Percentiles rank a stretch among this genome's conserved stretches.
phyloP scores from a whole-genome alignment of 2,797 vertebrate species.

The Semaprochilodus insignis region DNA sequence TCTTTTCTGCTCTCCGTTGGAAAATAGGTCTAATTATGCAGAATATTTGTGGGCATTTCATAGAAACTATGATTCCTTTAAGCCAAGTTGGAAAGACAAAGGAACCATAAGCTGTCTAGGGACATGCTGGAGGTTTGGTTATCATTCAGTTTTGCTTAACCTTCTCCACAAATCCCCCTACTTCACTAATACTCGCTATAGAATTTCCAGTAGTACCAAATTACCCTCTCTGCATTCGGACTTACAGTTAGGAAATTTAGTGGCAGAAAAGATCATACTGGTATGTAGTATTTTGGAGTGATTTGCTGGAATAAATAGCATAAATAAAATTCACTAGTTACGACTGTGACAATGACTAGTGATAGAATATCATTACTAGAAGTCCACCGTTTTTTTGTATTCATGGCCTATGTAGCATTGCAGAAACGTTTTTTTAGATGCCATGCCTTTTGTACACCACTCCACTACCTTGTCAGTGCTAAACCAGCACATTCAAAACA shows the following conservation, averaged over 20 bases:
- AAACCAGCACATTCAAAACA: background rate
- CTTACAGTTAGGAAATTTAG: background rate
- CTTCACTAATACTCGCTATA: background rate
- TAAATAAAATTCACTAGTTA: background rate
- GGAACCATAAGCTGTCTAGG: slow-evolving; percentile 1
- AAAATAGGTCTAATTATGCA: slow-evolving; percentile 31
- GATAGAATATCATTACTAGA: too few species aligned
- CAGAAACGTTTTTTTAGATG: background rate
- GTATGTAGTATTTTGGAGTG: background rate
- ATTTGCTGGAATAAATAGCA: background rate
- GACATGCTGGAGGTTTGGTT: background rate
- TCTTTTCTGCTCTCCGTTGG: slow-evolving; percentile 16
- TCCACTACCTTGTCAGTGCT: background rate
- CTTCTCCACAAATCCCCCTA: background rate
- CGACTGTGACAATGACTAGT: background rate
- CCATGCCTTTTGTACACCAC: too few species aligned
- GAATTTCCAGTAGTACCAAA: background rate
- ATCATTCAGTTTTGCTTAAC: background rate
- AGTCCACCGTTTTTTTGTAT: background rate
- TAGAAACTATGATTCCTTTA: slow-evolving; percentile 46
- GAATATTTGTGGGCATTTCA: slow-evolving; percentile 8
- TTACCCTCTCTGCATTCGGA: background rate
- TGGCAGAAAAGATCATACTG: background rate
- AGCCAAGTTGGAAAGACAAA: slow-evolving; percentile 23
- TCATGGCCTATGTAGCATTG: background rate